phyloP scores from a whole-genome alignment of 1,140 invertebrate species.

The Dinoponera quadriceps region DNA sequence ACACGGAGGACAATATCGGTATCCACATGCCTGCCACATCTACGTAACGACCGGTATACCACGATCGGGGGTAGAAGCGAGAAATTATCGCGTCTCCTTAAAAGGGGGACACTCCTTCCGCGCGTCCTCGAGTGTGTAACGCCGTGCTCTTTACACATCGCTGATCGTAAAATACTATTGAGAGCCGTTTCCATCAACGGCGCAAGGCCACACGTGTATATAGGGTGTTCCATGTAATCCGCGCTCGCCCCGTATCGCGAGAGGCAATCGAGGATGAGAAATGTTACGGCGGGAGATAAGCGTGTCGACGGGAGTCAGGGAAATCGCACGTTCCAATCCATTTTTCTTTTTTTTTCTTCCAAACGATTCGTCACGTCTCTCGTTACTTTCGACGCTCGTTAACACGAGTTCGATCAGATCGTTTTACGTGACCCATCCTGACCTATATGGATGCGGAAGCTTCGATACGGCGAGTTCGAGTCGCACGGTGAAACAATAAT shows the following conservation, averaged over 20 bases:
- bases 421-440: slow-evolving; percentile 6
- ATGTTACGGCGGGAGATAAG: neutral
- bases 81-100: neutral
- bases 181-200: slow-evolving; percentile 7
- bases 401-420: neutral
- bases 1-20: slow-evolving; percentile 83
- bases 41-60: slow-evolving; percentile 73
- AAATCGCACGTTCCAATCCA: neutral
- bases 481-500: neutral
- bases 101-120: neutral
- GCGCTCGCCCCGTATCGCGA: neutral
- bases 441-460: neutral
- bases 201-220: slow-evolving; percentile 11
- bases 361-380: no score
- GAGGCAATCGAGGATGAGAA: neutral
- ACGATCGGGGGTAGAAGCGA: slow-evolving; percentile 79
- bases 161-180: slow-evolving; percentile 28
- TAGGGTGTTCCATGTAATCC: slow-evolving; percentile 13
- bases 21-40: slow-evolving; percentile 78
- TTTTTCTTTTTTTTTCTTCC: slow-evolving; percentile 6
- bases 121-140: no score
- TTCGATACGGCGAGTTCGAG: neutral
- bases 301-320: neutral
- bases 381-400: neutral
- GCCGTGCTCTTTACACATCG: neutral